Evolutionary conservation across 2,797 vertebrate species (phyloP).

Genomic region (Epinephelus coioides): DNA sequence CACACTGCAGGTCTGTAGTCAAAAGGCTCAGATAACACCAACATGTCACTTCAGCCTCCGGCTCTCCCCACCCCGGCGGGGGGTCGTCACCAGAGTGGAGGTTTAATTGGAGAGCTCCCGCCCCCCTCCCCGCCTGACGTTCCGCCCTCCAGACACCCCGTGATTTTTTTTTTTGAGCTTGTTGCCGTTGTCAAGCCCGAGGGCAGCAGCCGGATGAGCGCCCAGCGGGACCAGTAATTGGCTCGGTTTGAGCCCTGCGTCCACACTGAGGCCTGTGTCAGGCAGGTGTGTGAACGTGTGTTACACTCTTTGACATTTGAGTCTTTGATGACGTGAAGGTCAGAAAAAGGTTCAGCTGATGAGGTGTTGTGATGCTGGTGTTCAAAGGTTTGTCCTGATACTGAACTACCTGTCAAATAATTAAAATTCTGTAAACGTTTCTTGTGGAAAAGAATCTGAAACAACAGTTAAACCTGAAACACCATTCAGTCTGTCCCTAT

Average conservation of each 20-base stretch:
- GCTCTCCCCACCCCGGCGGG: constrained; percentile 66
- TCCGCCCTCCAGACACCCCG: constrained; percentile 78
- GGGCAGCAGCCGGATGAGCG: constrained; percentile 86
- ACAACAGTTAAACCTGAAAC: background rate
- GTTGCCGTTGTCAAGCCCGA: constrained; percentile 89
- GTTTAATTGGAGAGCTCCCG: constrained; percentile 85
- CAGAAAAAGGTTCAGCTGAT: constrained; percentile 20
- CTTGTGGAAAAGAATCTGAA: background rate
- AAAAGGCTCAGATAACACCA: constrained; percentile 54
- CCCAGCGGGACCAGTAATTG: constrained; percentile 91
- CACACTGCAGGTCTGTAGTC: constrained; percentile 16
- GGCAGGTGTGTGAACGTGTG: constrained; percentile 54
- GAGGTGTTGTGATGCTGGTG: background rate
- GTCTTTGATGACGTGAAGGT: constrained; percentile 50
- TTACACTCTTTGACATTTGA: constrained; percentile 51
- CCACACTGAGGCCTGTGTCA: constrained; percentile 53
- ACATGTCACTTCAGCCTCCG: constrained; percentile 42
- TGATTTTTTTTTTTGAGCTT: constrained; percentile 71
- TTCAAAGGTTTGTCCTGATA: background rate
- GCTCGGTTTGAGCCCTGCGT: constrained; percentile 77
- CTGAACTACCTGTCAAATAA: constrained; percentile 5
- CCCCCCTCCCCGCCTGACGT: constrained; percentile 59
- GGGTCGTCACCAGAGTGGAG: constrained; percentile 74
- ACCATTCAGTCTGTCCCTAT: no score
- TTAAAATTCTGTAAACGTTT: background rate